Evolutionary conservation across 37 sponge, comb jelly and placozoan genomes (phyloP), one percentile per base, ranked within the genome.

Genomic region (Oscarella lobularis): DNA sequence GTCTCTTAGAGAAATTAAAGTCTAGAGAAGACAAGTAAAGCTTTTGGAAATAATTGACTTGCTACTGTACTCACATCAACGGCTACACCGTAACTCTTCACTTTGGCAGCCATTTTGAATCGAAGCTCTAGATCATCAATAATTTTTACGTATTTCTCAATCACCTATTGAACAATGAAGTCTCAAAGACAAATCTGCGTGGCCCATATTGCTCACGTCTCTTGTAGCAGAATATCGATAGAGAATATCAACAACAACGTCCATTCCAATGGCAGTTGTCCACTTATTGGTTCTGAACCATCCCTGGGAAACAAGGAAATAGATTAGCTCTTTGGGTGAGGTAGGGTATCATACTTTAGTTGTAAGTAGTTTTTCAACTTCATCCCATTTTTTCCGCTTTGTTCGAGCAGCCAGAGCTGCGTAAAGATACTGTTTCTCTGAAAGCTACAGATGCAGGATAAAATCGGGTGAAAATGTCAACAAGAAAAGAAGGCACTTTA

Each of bases 201-300:
- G 20, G 60, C 60, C 14, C 20, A 48, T 48, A 20, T 48, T 20
- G 20, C 60, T 48, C 14, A 79, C 39, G 39, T 75, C 41, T 32
- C 35, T 33, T 3, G 39, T 38, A 38, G 36, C 75, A 2, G 3
- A 34, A 2, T 40, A 48, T 41, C 38, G 68, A 31, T 66, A 67
- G 1, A 83, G 41, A 36, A 75, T 40, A 33, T 65, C 48, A 4
- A 86, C 85, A 29, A 86, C 71, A 32, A 80, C 35, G 65, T 86
- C 80, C 78, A 86, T 79, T 29, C 84, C 69, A 31, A 86, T 83
- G 0, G 80, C 80, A 75, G 80, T 79, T 60, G 82, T 86, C 74
- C 75, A 72, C 38, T 86, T 86, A 70, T 74, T 86, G 29, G 83
- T 60, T 36, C 85, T 81, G 0, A 85, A 38, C 67, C 78, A 31